A percentile compares a stretch with the other conserved stretches of the same genome.
phyloP scores from a whole-genome alignment of 2,888 invertebrate genomes.

The Bedellia somnulentella region DNA sequence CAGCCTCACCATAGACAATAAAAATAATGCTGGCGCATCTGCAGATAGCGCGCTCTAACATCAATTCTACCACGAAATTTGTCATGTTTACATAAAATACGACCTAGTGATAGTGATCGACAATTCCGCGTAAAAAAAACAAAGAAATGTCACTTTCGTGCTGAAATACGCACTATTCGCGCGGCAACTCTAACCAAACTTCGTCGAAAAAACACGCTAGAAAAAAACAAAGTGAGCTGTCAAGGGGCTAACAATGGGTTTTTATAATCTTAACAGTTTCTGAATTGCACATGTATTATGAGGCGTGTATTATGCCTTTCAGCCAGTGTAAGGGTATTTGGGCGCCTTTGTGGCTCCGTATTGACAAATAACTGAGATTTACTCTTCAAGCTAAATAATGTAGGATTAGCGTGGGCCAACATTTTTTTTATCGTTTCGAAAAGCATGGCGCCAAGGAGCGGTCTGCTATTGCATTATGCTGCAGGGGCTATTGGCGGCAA shows the following conservation, averaged over 20 bases:
- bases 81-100: constrained; percentile 59
- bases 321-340: constrained; percentile 54
- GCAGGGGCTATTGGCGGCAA: too few relatives aligned
- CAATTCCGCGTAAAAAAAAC: constrained; percentile 35
- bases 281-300: constrained; percentile 53
- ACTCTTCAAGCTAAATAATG: constrained; percentile 47
- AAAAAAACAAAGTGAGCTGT: constrained; percentile 40
- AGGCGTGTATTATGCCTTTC: constrained; percentile 55
- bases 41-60: constrained; percentile 32
- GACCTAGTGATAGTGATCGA: constrained; percentile 41
- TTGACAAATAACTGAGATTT: constrained; percentile 60
- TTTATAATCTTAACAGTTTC: constrained; percentile 58
- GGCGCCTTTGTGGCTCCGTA: constrained; percentile 54
- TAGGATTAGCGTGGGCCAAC: constrained; percentile 43
- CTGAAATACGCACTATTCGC: constrained; percentile 19
- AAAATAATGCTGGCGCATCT: constrained; percentile 55
- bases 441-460: constrained; percentile 46
- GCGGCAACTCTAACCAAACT: constrained; percentile 28
- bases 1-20: constrained; percentile 39
- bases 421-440: constrained; percentile 27
- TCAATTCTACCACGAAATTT: constrained; percentile 36
- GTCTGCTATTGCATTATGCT: constrained; percentile 43
- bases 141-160: constrained; percentile 33
- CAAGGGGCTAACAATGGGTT: constrained; percentile 48
- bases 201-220: constrained; percentile 15